Evolutionary conservation across 2,888 invertebrate genomes (phyloP).

Genomic region (Enchytraeus crypticus): DNA sequence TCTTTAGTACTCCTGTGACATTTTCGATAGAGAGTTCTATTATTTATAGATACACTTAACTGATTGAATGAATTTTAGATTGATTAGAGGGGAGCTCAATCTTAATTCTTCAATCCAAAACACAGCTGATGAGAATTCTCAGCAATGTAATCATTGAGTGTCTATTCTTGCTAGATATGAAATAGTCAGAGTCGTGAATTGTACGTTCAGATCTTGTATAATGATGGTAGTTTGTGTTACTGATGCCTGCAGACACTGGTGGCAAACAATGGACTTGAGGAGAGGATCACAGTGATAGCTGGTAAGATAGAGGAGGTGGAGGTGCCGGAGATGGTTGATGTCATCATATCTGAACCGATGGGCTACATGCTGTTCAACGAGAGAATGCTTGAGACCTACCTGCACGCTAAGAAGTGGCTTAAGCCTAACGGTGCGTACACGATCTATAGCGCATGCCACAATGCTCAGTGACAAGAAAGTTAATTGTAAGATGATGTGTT

Average conservation of each 20-base stretch:
- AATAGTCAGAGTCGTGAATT: neutral
- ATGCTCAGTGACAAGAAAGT: too few species aligned
- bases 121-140: too few species aligned
- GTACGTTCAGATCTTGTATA: neutral
- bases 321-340: constrained; percentile 84
- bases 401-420: constrained; percentile 97
- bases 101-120: too few species aligned
- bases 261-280: constrained; percentile 75
- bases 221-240: neutral
- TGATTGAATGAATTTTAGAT: too few species aligned
- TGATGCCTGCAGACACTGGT: constrained; percentile 62
- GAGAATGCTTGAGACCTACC: constrained; percentile 93
- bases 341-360: constrained; percentile 98
- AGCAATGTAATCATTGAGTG: too few species aligned
- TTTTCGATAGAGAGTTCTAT: too few species aligned
- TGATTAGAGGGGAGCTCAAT: too few species aligned
- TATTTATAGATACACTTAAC: too few species aligned
- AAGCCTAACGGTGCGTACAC: constrained; percentile 56
- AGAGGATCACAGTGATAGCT: constrained; percentile 81
- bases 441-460: too few species aligned
- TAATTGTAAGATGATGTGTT: too few species aligned
- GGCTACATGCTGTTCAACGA: constrained; percentile 99
- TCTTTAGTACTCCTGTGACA: too few species aligned
- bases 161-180: neutral
- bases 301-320: constrained; percentile 98